Evolutionary conservation across 2,113 vertebrate genomes (phyloP).

Genomic region (Neolamprologus sp.): DNA sequence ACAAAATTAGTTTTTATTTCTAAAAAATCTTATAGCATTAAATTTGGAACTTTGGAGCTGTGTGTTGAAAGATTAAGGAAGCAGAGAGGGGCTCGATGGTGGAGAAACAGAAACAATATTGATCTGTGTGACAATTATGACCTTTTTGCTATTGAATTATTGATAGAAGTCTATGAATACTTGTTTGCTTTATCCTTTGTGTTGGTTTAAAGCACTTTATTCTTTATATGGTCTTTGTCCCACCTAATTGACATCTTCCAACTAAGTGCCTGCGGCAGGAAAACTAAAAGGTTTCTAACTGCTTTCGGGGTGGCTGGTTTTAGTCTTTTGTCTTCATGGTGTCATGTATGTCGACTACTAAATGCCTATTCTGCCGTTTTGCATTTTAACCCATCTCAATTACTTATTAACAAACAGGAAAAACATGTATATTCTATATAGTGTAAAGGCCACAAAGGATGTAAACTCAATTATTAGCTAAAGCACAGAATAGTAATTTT

Average conservation of each 20-base stretch:
- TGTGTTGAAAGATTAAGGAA: background rate
- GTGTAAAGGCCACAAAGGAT: background rate
- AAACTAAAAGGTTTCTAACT: background rate
- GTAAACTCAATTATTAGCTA: background rate
- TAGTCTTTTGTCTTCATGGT: background rate
- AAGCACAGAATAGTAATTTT: background rate
- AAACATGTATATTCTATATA: background rate
- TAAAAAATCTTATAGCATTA: background rate
- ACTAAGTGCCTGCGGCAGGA: background rate
- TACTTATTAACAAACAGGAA: background rate
- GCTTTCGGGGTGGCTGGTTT: background rate
- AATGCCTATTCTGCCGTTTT: background rate
- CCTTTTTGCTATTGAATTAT: background rate
- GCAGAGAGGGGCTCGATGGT: background rate
- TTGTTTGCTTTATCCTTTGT: background rate
- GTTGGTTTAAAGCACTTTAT: background rate
- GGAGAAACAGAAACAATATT: background rate
- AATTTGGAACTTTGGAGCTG: background rate
- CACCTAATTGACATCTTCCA: background rate
- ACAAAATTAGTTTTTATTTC: background rate
- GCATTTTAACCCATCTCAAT: background rate
- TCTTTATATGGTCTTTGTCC: background rate
- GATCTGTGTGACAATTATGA: background rate
- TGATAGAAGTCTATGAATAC: background rate
- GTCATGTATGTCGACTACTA: background rate